Percentiles rank a stretch among this genome's conserved stretches.
Conservation (phyloP, 2,113 vertebrate genomes). For the Rhynchopsitta pachyrhyncha region DNA sequence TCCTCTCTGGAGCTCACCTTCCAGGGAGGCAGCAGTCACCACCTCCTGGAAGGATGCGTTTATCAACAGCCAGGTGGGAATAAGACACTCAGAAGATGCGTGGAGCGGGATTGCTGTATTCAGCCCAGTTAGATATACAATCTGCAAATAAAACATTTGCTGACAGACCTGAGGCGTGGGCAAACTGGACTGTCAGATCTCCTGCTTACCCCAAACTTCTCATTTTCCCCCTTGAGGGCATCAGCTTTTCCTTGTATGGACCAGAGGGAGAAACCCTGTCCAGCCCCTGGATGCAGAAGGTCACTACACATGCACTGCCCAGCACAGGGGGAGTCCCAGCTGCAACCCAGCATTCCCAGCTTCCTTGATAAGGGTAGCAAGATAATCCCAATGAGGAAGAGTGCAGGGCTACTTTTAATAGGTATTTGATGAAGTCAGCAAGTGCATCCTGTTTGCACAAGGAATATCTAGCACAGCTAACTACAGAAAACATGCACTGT, state of each 20-base stretch:
- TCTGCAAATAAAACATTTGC: neutral
- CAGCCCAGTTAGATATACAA: neutral
- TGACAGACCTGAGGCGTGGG: neutral
- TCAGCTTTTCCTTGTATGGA: neutral
- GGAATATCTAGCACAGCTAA: neutral
- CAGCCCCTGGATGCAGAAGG: accelerated
- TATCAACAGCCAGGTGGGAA: neutral
- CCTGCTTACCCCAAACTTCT: neutral
- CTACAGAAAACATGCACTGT: neutral
- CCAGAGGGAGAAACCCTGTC: neutral
- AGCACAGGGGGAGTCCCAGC: neutral
- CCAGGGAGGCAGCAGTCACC: neutral
- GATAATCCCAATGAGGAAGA: neutral
- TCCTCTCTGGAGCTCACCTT: neutral
- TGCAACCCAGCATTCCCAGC: neutral
- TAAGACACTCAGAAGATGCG: neutral
- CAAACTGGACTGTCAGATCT: neutral
- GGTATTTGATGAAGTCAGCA: neutral
- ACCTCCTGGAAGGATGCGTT: neutral
- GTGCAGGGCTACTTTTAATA: neutral
- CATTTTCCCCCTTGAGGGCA: neutral
- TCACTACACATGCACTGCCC: neutral
- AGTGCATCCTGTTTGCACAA: neutral
- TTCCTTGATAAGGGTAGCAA: neutral
- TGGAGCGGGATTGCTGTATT: neutral